Evolutionary conservation across 2,113 vertebrate species (phyloP), one percentile per base, ranked within the genome.

Genomic region (Chelonoidis abingdonii): DNA sequence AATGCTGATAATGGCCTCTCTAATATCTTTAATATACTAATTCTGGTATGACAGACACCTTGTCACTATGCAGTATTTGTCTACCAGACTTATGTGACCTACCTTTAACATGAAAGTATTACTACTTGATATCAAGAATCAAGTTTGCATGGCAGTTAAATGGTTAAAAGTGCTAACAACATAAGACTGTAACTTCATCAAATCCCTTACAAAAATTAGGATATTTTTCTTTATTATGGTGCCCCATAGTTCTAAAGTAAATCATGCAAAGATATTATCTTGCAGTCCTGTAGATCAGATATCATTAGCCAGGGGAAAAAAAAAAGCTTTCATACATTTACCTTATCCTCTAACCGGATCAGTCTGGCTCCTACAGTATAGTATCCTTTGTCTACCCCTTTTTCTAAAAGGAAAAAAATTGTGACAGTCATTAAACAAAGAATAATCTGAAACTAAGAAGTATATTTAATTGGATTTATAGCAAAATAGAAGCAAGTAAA

Each of bases 331-430:
- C 84, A 95, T 87, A 92, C 72, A 87, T 97, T 97, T 98, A 99
- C 99, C 98, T 99, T 99, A 97, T 99, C 98, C 97, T 99, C 99
- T n/a, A 99, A 97, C 31, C 98, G 97, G 97, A 99, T 99, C 97
- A 99, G 98, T 95, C 99, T 98, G 89, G 99, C 99, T 97, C 99
- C 99, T 88, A 99, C 97, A 24, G 98, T 99, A 81, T 98, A 98
- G 97, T 98, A 98, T 96, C 99, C 98, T 98, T 99, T 99, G 97
- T 99, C 99, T 96, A 99, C 96, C 6, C 99, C 98, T 97, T 99
- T 99, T 97, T 99, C 99, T 99, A 95, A 89, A 95, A 90, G 94
- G 81, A 93, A 96, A 93, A 50, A 78, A 87, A 93, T 90, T 24
- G 8, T 38, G 72, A 88, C 53, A 91, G 81, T 93, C 80, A 94